Conservation (phyloP, 2,797 vertebrate genomes). For the Apodemus agrarius region DNA sequence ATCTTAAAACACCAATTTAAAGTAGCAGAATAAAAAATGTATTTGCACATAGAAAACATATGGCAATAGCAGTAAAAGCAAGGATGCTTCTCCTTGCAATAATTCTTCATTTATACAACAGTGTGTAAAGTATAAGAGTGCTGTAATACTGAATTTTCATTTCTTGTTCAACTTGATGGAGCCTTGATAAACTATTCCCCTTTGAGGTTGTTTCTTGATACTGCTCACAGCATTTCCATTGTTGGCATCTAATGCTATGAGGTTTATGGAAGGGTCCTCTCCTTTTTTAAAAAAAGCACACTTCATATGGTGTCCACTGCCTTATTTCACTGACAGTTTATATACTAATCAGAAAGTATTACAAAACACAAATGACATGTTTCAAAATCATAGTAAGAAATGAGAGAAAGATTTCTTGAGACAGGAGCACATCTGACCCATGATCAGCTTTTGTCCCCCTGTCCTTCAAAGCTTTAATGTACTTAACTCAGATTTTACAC, state of each 20-base stretch:
- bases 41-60: constrained; percentile 79
- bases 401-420: neutral
- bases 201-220: neutral
- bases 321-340: neutral
- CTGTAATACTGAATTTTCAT: constrained; percentile 79
- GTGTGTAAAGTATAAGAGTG: constrained; percentile 77
- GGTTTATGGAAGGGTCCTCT: neutral
- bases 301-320: neutral
- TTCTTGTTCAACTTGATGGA: constrained; percentile 69
- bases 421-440: neutral
- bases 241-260: neutral
- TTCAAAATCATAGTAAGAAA: neutral
- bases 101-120: constrained; percentile 84
- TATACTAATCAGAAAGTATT: neutral
- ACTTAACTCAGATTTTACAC: constrained; percentile 3
- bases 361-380: neutral
- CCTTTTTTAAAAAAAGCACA: neutral
- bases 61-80: constrained; percentile 82
- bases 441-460: neutral
- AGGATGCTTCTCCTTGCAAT: constrained; percentile 81
- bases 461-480: neutral
- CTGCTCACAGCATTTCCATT: neutral
- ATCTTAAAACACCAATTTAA: constrained; percentile 82
- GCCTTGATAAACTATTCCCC: constrained; percentile 63
- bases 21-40: constrained; percentile 78